phyloP scores from a whole-genome alignment of 2,797 vertebrate species.

The Crocodylus rhombifer region DNA sequence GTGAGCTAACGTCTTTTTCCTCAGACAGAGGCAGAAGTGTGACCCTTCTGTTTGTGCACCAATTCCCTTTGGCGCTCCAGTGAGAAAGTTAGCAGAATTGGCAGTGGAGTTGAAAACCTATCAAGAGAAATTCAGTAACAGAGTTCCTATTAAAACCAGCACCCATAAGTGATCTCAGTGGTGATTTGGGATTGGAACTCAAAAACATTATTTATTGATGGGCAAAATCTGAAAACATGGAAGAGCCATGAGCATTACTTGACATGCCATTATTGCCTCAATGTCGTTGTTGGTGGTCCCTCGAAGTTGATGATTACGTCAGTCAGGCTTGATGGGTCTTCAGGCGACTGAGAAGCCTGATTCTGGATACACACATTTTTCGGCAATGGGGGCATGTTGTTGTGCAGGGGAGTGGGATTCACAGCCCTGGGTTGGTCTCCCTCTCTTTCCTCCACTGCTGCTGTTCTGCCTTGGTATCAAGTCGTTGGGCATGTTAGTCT shows the following conservation, averaged over 20 bases:
- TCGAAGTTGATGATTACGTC: no score
- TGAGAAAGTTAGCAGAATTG: neutral
- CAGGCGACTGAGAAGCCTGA: no score
- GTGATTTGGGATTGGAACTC: constrained; percentile 3
- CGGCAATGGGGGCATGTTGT: no score
- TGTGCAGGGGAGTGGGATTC: no score
- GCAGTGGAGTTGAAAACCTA: neutral
- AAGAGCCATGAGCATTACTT: neutral
- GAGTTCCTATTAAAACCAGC: neutral
- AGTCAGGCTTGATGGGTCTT: no score
- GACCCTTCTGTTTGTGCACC: neutral
- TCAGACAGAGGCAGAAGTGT: neutral
- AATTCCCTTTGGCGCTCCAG: neutral
- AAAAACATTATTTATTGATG: neutral
- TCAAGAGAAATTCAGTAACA: neutral
- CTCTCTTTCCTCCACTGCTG: no score
- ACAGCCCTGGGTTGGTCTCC: no score
- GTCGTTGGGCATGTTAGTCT: no score
- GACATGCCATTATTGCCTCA: neutral
- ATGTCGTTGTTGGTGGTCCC: neutral
- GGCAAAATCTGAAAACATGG: neutral
- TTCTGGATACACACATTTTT: no score
- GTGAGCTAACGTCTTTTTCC: neutral
- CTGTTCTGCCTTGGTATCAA: no score
- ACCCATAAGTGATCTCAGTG: neutral